Evolutionary conservation across 1,140 invertebrate genomes (phyloP), one percentile per base, ranked within the genome.

Genomic region (Drosophila quadrilineata): DNA sequence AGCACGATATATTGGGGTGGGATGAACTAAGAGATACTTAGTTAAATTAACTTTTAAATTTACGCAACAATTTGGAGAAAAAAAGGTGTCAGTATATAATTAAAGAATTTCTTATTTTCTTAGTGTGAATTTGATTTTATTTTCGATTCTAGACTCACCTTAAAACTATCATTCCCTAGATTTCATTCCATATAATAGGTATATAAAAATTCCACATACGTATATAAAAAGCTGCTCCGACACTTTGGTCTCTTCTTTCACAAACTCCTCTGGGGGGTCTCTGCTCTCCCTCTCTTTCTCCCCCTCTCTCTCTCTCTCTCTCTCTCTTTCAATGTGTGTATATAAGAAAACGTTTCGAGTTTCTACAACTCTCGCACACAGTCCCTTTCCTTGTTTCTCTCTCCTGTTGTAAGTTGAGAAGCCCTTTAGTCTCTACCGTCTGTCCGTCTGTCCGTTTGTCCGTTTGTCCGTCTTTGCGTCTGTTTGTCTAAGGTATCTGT

Each of bases 181-280:
- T n/a, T n/a, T n/a, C n/a, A n/a, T n/a, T n/a, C n/a, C n/a, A 43
- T 26, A 26, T 26, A 10, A 33, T 26, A 17, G n/a, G 9, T 43
- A 14, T 43, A 43, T 43, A 68, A 46, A 68, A 56, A 71, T 73
- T 36, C 48, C 21, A 38, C 73, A 73, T 85, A 38, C 73, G 73
- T 85, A 84, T 85, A 85, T 84, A 62, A 62, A 58, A 82, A 52
- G 65, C 54, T 57, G 72, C 36, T 69, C 49, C 52, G 48, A 57
- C 49, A 57, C 57, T 35, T 45, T 45, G 29, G 50, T 4, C 29
- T 31, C 24, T 16, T 16, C 21, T 36, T 62, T 28, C 10, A 12
- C 19, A 33, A 50, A n/a, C 36, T 21, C 40, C 50, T 21, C 29
- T 21, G 54, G 45, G 35, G 36, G 35, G n/a, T n/a, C n/a, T n/a